Percentiles rank a stretch among this genome's conserved stretches.
phyloP scores from a whole-genome alignment of 2,797 vertebrate genomes.

The Myotis findleyi region DNA sequence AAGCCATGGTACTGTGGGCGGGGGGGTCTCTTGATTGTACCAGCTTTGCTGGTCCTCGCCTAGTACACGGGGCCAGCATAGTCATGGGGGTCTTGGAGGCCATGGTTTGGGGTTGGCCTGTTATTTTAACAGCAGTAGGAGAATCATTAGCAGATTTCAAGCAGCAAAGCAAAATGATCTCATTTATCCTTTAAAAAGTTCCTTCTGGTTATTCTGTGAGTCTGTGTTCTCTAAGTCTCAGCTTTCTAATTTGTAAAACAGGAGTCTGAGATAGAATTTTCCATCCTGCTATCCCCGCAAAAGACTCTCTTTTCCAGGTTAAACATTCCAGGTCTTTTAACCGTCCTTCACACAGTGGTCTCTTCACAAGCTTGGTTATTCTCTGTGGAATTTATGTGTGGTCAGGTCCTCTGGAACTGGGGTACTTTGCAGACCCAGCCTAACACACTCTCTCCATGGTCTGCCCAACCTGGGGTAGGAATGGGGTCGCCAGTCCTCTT shows the following conservation, averaged over 20 bases:
- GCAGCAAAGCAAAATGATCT: constrained; percentile 60
- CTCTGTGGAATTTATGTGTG: constrained; percentile 13
- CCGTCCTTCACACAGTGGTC: neutral
- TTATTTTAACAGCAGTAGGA: neutral
- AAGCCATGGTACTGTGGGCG: neutral
- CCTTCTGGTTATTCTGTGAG: constrained; percentile 22
- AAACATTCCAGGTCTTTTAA: constrained; percentile 57
- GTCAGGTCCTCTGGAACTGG: neutral
- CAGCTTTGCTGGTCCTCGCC: neutral
- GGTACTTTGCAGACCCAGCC: neutral
- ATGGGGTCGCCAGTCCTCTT: neutral
- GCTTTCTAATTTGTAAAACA: constrained; percentile 78
- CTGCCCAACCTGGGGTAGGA: neutral
- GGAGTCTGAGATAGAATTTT: constrained; percentile 76
- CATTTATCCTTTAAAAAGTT: constrained; percentile 68
- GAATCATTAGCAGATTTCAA: constrained; percentile 45
- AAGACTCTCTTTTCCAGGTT: constrained; percentile 51
- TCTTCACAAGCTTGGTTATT: constrained; percentile 15
- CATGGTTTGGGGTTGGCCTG: neutral
- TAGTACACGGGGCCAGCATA: neutral
- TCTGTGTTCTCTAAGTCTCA: constrained; percentile 61
- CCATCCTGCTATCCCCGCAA: constrained; percentile 52
- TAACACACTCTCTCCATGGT: neutral
- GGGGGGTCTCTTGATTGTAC: neutral
- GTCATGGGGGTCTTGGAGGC: neutral